Conservation (phyloP, 1,140 invertebrate species). For the Acromyrmex charruanus region DNA sequence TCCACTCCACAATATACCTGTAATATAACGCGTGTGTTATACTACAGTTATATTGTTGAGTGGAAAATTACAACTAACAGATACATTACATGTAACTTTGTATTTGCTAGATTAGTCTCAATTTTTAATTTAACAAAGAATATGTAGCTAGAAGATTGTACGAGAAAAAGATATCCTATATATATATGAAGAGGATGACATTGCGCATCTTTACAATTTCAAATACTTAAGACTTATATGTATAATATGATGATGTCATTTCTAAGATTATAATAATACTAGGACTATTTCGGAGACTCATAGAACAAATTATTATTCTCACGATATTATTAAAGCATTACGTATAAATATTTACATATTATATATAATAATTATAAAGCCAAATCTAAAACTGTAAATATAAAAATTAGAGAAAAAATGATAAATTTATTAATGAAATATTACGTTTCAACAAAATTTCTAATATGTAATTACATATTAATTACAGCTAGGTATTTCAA, state of each 20-base stretch:
- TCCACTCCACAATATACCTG: too few relatives aligned
- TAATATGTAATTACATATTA: not conserved
- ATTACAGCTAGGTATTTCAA: not conserved
- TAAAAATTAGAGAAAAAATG: not conserved
- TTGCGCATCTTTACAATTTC: conserved; percentile 15
- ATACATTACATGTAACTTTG: too few relatives aligned
- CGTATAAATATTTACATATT: not conserved
- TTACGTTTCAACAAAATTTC: not conserved
- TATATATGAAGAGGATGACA: conserved; percentile 6
- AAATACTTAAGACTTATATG: conserved; percentile 20
- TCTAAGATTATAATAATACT: conserved; percentile 12
- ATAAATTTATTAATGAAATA: conserved; percentile 12
- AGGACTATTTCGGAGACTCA: conserved; percentile 8
- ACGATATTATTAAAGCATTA: not conserved
- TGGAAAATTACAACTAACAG: too few relatives aligned
- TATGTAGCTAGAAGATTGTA: not conserved
- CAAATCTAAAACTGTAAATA: not conserved
- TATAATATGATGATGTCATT: conserved; percentile 5
- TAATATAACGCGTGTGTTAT: too few relatives aligned
- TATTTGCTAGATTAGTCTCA: not conserved
- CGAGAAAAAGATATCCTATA: not conserved
- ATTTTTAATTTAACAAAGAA: not conserved
- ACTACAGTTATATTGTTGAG: too few relatives aligned
- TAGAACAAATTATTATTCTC: conserved; percentile 1
- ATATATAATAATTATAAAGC: conserved; percentile 1